Percentiles rank a stretch among this genome's conserved stretches.
phyloP scores from a whole-genome alignment of 2,113 vertebrate species.

The Lycaon pictus region DNA sequence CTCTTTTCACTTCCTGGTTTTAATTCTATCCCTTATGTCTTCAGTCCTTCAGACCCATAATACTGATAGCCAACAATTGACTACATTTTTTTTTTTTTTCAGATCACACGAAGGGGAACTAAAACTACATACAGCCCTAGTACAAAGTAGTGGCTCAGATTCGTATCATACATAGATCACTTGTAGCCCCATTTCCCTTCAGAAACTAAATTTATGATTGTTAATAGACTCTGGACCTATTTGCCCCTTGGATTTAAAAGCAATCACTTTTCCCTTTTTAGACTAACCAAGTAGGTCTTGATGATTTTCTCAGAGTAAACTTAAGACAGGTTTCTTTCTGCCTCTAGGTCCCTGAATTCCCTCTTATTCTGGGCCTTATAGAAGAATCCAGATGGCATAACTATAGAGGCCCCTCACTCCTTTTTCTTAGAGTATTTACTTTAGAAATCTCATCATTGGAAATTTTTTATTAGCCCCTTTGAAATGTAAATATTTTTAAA shows the following conservation, averaged over 20 bases:
- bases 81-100: background rate
- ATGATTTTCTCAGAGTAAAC: background rate
- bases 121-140: background rate
- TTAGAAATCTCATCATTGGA: background rate
- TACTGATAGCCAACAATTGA: background rate
- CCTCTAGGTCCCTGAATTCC: fast-evolving
- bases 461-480: background rate
- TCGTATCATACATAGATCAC: fast-evolving
- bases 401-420: background rate
- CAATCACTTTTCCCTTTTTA: background rate
- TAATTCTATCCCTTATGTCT: background rate
- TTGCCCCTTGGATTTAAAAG: background rate
- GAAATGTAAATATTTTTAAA: background rate
- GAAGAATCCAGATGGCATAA: background rate
- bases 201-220: background rate
- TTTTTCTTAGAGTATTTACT: background rate
- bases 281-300: background rate
- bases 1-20: background rate
- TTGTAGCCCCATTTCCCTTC: background rate
- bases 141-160: background rate
- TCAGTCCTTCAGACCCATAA: background rate
- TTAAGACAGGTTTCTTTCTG: background rate
- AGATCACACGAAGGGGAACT: background rate
- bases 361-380: background rate
- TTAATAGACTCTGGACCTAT: background rate